These are phyloP conservation scores for Meloe dianella DNA, from an alignment of 2,888 invertebrate genomes.

Conservation along the genomic window DNA sequence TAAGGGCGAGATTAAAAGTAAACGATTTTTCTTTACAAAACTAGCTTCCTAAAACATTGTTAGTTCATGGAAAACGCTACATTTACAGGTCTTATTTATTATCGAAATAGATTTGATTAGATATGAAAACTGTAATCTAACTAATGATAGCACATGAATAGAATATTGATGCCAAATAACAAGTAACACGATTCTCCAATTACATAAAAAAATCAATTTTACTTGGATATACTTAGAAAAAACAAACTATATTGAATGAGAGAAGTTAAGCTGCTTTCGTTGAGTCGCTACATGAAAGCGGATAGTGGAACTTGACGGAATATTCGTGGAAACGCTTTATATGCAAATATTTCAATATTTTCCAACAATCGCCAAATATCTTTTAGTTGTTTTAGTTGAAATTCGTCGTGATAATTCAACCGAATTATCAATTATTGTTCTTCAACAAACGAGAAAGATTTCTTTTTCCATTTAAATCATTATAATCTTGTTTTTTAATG, in stretches of 20 bases:
- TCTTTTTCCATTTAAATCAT: neutral
- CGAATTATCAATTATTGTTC: conserved; percentile 14
- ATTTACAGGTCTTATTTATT: conserved; percentile 31
- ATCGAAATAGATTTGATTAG: conserved; percentile 23
- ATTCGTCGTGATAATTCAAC: conserved; percentile 12
- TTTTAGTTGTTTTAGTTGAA: neutral
- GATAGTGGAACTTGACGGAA: conserved; percentile 16
- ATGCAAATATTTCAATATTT: conserved; percentile 27
- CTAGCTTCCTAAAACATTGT: conserved; percentile 12
- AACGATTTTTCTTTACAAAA: neutral
- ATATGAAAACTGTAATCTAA: too few relatives aligned
- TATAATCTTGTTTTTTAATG: neutral
- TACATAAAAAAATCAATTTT: conserved; percentile 1
- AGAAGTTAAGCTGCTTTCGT: neutral
- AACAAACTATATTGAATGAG: neutral
- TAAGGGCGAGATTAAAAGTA: conserved; percentile 2
- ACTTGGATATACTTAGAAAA: too few relatives aligned
- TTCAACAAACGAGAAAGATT: conserved; percentile 12
- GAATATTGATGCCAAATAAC: neutral
- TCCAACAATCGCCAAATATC: neutral
- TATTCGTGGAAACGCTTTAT: conserved; percentile 25
- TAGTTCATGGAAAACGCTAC: conserved; percentile 29
- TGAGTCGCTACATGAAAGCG: neutral
- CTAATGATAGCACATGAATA: too few relatives aligned
- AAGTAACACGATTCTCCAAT: conserved; percentile 20